Evolutionary conservation across 1,140 invertebrate species (phyloP), one percentile per base, ranked within the genome.

Genomic region (Aporrectodea caliginosa): DNA sequence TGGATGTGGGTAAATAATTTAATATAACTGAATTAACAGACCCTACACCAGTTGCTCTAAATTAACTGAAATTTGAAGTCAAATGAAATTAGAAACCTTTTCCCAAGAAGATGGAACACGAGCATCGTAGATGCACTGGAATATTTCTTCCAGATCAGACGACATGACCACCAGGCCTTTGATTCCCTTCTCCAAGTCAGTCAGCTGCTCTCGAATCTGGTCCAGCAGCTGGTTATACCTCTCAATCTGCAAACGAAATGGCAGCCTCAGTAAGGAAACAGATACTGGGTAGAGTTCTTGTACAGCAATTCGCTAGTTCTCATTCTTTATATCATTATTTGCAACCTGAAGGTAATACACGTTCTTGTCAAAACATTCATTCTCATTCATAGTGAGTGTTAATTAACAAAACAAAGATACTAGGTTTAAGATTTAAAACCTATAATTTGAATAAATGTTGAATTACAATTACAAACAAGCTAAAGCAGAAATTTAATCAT

Each of bases 131-230:
- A 95, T 92, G 83, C 92, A 93, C 1, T 88, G 88, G 86, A 94
- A 95, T 84, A 94, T 93, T 58, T 92, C 92, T 85, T 96, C 94
- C 68, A 95, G 86, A 82, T 93, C 92, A 0, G 92, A 88, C 0
- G 93, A 94, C 94, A 96, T 95, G 1, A 95, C 91, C 14, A 94
- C 92, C 70, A 94, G 86, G 31, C 94, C 94, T 85, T 92, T 91
- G 73, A 95, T 94, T 2, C 92, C 93, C 80, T 92, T 92, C 82
- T 92, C 91, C 22, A 95, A 86, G 71, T 94, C 92, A 81, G 90
- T 84, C 31, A 93, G 86, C 58, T 91, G 92, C 2, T 82, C 80
- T 43, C 86, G 86, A 1, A 92, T 92, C 31, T 87, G 85, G 16
- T 84, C 79, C 68, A 93, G 82, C 1, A 93, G 85, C 1, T 83